These are phyloP conservation scores for Eutolmus rufibarbis DNA, from an alignment of 2,888 invertebrate species.

Conservation along the genomic window DNA sequence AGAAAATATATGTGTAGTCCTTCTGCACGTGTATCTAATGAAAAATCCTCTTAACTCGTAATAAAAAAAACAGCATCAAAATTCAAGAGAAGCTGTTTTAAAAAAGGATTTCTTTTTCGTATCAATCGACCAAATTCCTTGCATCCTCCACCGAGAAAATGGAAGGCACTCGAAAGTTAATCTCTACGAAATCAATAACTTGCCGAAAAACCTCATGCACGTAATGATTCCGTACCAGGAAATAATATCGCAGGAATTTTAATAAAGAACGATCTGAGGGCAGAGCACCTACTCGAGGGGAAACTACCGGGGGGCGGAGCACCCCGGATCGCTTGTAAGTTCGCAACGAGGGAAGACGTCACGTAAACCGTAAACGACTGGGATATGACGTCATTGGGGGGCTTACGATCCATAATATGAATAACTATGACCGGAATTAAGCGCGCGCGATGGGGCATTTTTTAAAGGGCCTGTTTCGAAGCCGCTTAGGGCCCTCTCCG, in stretches of 20 bases:
- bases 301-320: neutral
- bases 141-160: neutral
- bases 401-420: neutral
- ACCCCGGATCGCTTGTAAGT: neutral
- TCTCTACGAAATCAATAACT: neutral
- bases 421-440: neutral
- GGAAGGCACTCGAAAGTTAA: neutral
- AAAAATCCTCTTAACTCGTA: neutral
- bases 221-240: neutral
- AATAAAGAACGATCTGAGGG: neutral
- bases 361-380: neutral
- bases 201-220: neutral
- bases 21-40: neutral
- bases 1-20: neutral
- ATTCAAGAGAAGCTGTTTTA: neutral
- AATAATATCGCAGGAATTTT: neutral
- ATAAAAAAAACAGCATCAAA: neutral
- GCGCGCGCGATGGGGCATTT: neutral
- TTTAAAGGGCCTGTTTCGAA: neutral
- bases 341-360: neutral
- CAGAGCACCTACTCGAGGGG: neutral
- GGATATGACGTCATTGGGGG: neutral
- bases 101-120: neutral
- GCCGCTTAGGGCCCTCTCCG: neutral
- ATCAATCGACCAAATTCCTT: neutral